Percentiles rank a stretch among this genome's conserved stretches.
Evolutionary conservation across 2,888 invertebrate species (phyloP).

Genomic region (Athetis lepigone): DNA sequence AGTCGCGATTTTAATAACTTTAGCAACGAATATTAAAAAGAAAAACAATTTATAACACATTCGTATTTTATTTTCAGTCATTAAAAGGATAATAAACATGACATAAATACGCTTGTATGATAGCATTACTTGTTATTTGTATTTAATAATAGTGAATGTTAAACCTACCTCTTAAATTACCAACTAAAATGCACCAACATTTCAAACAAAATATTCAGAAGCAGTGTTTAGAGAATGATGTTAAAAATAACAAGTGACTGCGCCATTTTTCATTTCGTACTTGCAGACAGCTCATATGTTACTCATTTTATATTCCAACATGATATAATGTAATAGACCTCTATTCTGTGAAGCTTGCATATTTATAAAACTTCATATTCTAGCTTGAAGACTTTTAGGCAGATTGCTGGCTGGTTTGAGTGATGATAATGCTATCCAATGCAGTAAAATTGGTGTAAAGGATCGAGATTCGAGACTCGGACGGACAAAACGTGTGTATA

Average conservation of each 20-base stretch:
- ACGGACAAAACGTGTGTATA: too few relatives aligned
- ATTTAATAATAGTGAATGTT: too few relatives aligned
- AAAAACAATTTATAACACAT: too few relatives aligned
- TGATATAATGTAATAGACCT: constrained; percentile 45
- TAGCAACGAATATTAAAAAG: too few relatives aligned
- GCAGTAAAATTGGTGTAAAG: too few relatives aligned
- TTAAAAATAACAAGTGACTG: constrained; percentile 49
- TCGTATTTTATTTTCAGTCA: too few relatives aligned
- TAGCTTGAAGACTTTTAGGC: constrained; percentile 5
- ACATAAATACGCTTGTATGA: too few relatives aligned
- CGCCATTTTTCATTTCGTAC: constrained; percentile 49
- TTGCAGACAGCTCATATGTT: constrained; percentile 40
- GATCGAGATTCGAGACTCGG: too few relatives aligned
- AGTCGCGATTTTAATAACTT: too few relatives aligned
- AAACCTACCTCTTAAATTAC: not conserved
- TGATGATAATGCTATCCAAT: not conserved
- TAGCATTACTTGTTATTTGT: too few relatives aligned
- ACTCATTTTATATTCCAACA: constrained; percentile 41
- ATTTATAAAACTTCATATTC: constrained; percentile 20
- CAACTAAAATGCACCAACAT: not conserved
- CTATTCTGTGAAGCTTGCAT: constrained; percentile 20
- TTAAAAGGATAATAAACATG: too few relatives aligned
- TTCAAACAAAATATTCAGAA: constrained; percentile 20
- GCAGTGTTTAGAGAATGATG: constrained; percentile 34
- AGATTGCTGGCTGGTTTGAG: constrained; percentile 17